phyloP scores from a whole-genome alignment of 2,113 vertebrate genomes.

The Orientallactaga bullata region DNA sequence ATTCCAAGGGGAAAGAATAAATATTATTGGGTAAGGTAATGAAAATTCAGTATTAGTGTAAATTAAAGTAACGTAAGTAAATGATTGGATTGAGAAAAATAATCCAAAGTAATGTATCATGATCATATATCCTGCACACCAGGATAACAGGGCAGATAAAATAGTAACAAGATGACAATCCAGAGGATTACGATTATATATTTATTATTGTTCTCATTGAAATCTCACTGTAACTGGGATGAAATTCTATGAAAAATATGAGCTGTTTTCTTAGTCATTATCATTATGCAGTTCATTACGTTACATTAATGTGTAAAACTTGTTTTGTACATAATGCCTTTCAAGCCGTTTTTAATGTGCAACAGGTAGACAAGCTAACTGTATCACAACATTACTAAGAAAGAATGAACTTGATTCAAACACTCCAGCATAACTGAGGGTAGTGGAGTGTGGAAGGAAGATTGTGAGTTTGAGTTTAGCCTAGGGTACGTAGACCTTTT shows the following conservation, averaged over 20 bases:
- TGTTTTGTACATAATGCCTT: background rate
- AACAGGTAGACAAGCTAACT: background rate
- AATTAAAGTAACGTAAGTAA: background rate
- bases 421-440: background rate
- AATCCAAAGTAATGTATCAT: background rate
- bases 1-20: background rate
- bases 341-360: constrained; percentile 5
- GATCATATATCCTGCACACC: background rate
- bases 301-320: background rate
- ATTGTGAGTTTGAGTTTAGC: background rate
- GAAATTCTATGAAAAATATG: background rate
- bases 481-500: background rate
- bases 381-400: background rate
- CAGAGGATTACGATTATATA: background rate
- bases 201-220: background rate
- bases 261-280: background rate
- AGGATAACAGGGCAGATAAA: background rate
- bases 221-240: background rate
- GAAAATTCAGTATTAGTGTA: background rate
- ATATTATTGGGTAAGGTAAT: background rate
- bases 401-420: background rate
- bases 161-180: background rate
- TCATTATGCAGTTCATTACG: background rate
- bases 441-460: background rate
- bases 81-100: background rate